Evolutionary conservation across 2,888 invertebrate genomes (phyloP).

Genomic region (Leptinotarsa tumamoca): DNA sequence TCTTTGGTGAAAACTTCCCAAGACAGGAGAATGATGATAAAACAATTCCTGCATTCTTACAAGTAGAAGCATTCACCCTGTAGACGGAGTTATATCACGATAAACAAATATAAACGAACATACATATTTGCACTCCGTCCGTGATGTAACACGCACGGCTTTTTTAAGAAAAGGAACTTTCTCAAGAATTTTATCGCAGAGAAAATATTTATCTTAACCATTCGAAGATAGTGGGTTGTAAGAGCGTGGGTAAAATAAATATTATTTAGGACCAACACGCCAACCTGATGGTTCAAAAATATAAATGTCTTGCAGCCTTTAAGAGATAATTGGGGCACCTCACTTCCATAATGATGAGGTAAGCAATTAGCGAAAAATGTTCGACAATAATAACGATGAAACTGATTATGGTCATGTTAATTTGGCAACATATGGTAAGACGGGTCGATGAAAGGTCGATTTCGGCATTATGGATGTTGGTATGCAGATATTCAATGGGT

Average conservation of each 20-base stretch:
- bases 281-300: constrained; percentile 45
- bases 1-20: no score
- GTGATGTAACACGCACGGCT: constrained; percentile 13
- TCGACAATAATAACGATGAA: not conserved
- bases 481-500: no score
- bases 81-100: constrained; percentile 8
- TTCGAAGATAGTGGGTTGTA: constrained; percentile 50
- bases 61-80: constrained; percentile 9
- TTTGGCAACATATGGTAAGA: constrained; percentile 1
- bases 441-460: not conserved
- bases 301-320: constrained; percentile 12
- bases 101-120: constrained; percentile 11
- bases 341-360: constrained; percentile 17
- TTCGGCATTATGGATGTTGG: not conserved
- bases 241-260: constrained; percentile 58
- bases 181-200: constrained; percentile 53
- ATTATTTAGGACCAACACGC: constrained; percentile 51
- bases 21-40: no score
- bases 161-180: constrained; percentile 30
- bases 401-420: constrained; percentile 15
- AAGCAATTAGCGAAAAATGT: constrained; percentile 26
- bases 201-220: constrained; percentile 55
- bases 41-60: not conserved
- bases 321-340: constrained; percentile 15
- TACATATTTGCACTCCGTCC: constrained; percentile 28